phyloP scores from a whole-genome alignment of 1,140 invertebrate species.

The Battus philenor region DNA sequence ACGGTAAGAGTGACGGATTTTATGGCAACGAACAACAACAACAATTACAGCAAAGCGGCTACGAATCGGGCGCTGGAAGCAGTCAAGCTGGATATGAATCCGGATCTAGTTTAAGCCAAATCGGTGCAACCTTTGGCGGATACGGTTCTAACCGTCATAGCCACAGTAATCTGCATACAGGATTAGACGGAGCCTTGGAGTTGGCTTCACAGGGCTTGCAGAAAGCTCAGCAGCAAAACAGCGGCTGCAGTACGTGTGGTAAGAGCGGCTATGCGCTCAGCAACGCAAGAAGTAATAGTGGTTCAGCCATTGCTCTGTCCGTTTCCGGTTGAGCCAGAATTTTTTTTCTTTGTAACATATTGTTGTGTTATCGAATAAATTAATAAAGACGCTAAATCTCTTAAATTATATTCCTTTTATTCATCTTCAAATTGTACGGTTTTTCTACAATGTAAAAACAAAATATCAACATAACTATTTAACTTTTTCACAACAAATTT shows the following conservation, averaged over 20 bases:
- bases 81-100: not conserved
- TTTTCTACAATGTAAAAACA: no score
- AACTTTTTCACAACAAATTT: no score
- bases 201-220: slow-evolving; percentile 51
- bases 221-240: slow-evolving; percentile 24
- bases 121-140: slow-evolving; percentile 8
- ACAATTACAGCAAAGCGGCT: slow-evolving; percentile 9
- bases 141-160: slow-evolving; percentile 10
- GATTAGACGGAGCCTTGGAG: slow-evolving; percentile 41
- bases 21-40: not conserved
- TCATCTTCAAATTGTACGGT: no score
- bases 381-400: no score
- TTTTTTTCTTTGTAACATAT: no score
- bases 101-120: slow-evolving; percentile 1
- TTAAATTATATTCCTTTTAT: no score
- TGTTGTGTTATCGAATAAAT: no score
- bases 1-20: slow-evolving; percentile 1
- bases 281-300: slow-evolving; percentile 53
- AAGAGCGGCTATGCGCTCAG: slow-evolving; percentile 53
- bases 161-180: slow-evolving; percentile 25
- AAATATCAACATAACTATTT: no score
- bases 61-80: not conserved
- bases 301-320: slow-evolving; percentile 48
- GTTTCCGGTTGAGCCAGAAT: slow-evolving; percentile 37
- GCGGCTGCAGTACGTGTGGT: slow-evolving; percentile 47